Evolutionary conservation across 1,140 invertebrate species (phyloP).

Genomic region (Aricia agestis): DNA sequence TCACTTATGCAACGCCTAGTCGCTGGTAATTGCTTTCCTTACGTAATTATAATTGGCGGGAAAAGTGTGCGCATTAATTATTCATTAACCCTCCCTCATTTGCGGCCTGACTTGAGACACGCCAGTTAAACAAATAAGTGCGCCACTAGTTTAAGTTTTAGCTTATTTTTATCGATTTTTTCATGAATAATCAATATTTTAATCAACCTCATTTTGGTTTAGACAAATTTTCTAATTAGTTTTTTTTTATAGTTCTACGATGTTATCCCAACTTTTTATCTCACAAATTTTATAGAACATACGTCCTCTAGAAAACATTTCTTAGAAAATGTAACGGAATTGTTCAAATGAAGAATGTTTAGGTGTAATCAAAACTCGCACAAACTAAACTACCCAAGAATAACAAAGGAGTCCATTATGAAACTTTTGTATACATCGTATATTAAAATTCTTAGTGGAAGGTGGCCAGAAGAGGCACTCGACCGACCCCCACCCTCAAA

Average conservation of each 20-base stretch:
- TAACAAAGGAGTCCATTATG: not conserved
- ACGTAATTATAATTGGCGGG: conserved; percentile 66
- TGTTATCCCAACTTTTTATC: too few relatives aligned
- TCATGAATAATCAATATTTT: conserved; percentile 27
- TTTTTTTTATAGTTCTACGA: too few relatives aligned
- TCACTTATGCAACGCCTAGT: conserved; percentile 44
- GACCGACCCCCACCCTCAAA: conserved; percentile 6
- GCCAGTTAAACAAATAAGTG: conserved; percentile 54
- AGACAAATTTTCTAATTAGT: too few relatives aligned
- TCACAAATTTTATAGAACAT: too few relatives aligned
- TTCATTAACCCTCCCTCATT: conserved; percentile 68
- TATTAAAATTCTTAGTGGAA: conserved; percentile 14
- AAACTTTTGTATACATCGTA: not conserved
- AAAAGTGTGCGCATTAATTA: conserved; percentile 70
- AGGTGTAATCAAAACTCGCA: not conserved
- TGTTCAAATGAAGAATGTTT: not conserved
- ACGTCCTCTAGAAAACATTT: too few relatives aligned
- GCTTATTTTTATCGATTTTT: conserved; percentile 37
- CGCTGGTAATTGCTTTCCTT: conserved; percentile 62
- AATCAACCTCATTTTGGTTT: conserved; percentile 8
- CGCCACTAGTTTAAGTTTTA: conserved; percentile 45
- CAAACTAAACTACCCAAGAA: not conserved
- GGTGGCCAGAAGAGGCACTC: conserved; percentile 15
- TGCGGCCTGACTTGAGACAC: conserved; percentile 58
- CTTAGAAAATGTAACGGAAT: too few relatives aligned